A percentile compares a stretch with the other conserved stretches of the same genome.
These are phyloP conservation scores for Bufotes viridis DNA, from an alignment of 2,797 vertebrate genomes.

Conservation along the genomic window DNA sequence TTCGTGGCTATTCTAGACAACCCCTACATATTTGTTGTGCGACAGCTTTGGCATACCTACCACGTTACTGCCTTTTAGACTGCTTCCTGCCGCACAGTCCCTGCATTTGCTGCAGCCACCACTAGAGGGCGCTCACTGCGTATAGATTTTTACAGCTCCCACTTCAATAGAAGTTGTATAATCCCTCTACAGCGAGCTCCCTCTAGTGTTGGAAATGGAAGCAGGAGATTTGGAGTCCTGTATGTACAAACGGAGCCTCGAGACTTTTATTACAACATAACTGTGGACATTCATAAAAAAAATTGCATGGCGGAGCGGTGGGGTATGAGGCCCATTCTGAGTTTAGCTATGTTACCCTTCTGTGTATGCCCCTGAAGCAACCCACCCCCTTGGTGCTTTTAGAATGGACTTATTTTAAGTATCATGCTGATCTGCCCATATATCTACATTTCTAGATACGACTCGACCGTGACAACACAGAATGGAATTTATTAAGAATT, in stretches of 20 bases:
- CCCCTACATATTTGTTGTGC: not conserved
- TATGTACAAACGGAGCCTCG: too few species aligned
- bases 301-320: too few species aligned
- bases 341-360: not conserved
- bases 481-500: constrained; percentile 46
- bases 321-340: not conserved
- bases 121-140: not conserved
- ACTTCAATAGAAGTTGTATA: too few species aligned
- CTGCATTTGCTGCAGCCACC: not conserved
- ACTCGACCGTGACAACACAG: not conserved
- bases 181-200: not conserved
- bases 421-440: not conserved
- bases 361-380: not conserved
- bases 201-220: not conserved
- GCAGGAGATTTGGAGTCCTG: not conserved
- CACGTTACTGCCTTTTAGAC: too few species aligned
- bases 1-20: not conserved
- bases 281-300: too few species aligned
- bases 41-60: not conserved
- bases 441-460: constrained; percentile 5
- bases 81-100: too few species aligned
- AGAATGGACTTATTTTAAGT: not conserved
- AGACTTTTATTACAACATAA: too few species aligned
- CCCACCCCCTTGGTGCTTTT: not conserved
- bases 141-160: too few species aligned